A percentile compares a stretch with the other conserved stretches of the same genome.
These are phyloP conservation scores for Poecilia wingei DNA, from an alignment of 2,797 vertebrate species.

Conservation along the genomic window DNA sequence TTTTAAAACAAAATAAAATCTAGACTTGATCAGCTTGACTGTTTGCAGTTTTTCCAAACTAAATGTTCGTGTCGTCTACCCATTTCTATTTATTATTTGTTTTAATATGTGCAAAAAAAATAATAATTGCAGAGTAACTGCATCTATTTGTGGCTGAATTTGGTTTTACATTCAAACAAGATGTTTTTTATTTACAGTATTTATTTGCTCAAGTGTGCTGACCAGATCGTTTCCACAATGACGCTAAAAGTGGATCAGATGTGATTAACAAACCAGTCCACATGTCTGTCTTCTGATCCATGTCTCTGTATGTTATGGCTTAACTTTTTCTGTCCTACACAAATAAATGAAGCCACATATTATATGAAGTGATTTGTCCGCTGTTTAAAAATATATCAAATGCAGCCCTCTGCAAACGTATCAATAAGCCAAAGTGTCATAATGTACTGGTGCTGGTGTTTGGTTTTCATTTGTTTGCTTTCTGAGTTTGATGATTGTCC, in stretches of 20 bases:
- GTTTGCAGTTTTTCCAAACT: neutral
- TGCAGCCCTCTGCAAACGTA: neutral
- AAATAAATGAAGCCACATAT: neutral
- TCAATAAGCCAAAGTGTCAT: neutral
- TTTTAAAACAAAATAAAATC: neutral
- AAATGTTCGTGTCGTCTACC: neutral
- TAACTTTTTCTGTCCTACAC: neutral
- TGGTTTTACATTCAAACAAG: neutral
- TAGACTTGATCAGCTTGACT: neutral
- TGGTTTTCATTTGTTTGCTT: neutral
- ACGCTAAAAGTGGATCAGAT: neutral
- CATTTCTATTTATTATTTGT: neutral
- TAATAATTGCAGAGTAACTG: neutral
- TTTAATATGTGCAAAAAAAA: neutral
- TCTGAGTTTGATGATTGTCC: neutral
- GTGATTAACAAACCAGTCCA: neutral
- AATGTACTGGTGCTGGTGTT: neutral
- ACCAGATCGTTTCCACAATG: neutral
- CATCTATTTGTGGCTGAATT: neutral
- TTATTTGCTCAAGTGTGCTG: neutral
- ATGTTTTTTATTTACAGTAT: no score
- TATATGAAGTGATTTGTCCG: neutral
- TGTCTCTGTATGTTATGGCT: neutral
- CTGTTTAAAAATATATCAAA: neutral
- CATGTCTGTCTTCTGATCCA: neutral